phyloP scores from a whole-genome alignment of 2,113 vertebrate species.

The Spheniscus mendiculus region DNA sequence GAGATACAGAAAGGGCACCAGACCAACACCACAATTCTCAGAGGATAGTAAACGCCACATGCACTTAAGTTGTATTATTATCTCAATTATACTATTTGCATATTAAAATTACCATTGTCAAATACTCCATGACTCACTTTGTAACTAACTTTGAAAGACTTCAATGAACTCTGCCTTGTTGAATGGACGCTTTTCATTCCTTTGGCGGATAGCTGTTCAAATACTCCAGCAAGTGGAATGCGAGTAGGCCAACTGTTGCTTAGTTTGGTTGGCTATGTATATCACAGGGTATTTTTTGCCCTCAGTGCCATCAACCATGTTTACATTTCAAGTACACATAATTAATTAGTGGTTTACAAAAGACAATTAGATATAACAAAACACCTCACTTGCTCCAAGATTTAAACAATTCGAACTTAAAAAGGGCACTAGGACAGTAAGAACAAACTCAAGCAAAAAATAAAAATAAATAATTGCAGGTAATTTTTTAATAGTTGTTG shows the following conservation, averaged over 20 bases:
- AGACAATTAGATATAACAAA: background rate
- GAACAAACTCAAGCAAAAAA: background rate
- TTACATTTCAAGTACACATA: background rate
- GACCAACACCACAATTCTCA: background rate
- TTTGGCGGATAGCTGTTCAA: background rate
- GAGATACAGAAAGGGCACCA: background rate
- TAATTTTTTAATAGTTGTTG: background rate
- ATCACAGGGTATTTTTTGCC: background rate
- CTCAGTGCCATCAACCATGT: background rate
- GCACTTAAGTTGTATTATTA: background rate
- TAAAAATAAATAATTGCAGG: background rate
- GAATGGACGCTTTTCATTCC: accelerated
- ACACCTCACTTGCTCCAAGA: background rate
- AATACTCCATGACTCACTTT: background rate
- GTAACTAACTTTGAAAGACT: background rate
- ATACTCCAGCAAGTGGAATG: background rate
- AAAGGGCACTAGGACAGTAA: background rate
- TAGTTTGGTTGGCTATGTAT: background rate
- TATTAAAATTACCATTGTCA: background rate
- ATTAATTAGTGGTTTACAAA: background rate
- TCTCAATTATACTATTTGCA: background rate
- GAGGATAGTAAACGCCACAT: accelerated
- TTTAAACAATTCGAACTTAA: background rate
- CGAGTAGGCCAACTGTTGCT: background rate
- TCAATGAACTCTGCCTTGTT: background rate